Conservation (phyloP, 2,797 vertebrate species). For the Spea hammondii region DNA sequence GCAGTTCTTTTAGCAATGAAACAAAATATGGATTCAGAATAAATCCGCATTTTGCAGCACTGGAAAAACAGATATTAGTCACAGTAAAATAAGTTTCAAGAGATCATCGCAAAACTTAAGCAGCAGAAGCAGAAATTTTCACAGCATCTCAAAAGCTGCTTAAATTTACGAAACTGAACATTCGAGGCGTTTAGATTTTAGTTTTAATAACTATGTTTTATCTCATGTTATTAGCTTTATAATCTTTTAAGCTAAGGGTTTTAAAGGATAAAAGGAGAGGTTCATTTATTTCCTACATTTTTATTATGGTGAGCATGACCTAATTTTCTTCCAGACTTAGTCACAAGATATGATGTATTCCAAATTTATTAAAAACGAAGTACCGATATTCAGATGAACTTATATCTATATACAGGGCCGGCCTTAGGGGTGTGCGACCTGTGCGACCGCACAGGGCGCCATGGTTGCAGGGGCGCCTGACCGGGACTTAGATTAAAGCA, state of each 20-base stretch:
- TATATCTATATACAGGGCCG: neutral
- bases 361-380: neutral
- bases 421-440: too few relatives aligned
- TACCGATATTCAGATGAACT: neutral
- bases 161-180: conserved; percentile 44
- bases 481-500: too few relatives aligned
- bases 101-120: conserved; percentile 40
- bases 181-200: conserved; percentile 31
- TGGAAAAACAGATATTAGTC: conserved; percentile 33
- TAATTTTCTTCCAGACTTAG: conserved; percentile 25
- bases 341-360: neutral
- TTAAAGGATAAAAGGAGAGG: conserved; percentile 24
- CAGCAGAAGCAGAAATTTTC: conserved; percentile 26
- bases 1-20: conserved; percentile 29
- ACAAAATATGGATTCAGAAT: conserved; percentile 32
- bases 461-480: too few relatives aligned
- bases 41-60: conserved; percentile 26
- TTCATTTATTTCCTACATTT: conserved; percentile 35
- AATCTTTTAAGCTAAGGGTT: conserved; percentile 47
- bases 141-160: conserved; percentile 32
- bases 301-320: conserved; percentile 28
- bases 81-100: conserved; percentile 46
- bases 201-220: conserved; percentile 43
- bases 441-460: too few relatives aligned
- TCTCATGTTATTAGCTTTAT: conserved; percentile 49